Evolutionary conservation across 2,888 invertebrate genomes (phyloP).

Genomic region (Byasa hedistus): DNA sequence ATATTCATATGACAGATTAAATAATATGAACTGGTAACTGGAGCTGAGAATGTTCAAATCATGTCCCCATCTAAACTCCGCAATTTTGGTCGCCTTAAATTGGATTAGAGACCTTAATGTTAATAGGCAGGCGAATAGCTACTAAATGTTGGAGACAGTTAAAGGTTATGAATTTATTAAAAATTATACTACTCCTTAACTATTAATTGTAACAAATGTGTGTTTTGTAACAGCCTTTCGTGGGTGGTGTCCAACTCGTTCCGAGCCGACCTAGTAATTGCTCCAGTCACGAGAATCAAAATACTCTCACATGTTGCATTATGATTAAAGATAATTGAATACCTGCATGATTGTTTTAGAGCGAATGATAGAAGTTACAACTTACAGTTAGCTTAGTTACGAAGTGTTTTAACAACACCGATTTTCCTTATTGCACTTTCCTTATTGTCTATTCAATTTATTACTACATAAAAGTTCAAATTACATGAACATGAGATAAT

Average conservation of each 20-base stretch:
- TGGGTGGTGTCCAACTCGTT: conserved; percentile 42
- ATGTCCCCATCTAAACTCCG: background rate
- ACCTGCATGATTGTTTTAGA: conserved; percentile 34
- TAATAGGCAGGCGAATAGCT: background rate
- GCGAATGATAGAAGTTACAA: conserved; percentile 29
- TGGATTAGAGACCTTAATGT: background rate
- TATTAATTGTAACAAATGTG: conserved; percentile 28
- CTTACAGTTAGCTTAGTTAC: background rate
- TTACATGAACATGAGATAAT: too few species aligned
- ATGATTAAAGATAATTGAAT: conserved; percentile 40
- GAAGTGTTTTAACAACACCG: background rate
- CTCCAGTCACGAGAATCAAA: conserved; percentile 43
- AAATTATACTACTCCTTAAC: conserved; percentile 24
- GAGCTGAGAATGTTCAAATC: background rate
- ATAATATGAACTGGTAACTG: too few species aligned
- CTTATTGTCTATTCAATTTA: too few species aligned
- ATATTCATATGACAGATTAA: too few species aligned
- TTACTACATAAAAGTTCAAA: too few species aligned
- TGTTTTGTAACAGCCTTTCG: conserved; percentile 39
- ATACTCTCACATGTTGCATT: conserved; percentile 34
- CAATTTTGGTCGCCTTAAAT: too few species aligned
- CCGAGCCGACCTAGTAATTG: conserved; percentile 45
- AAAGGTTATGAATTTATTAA: background rate
- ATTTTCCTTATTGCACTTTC: background rate
- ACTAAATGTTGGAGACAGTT: background rate